Conservation (phyloP, 2,888 invertebrate species). For the Drosophila leonis region DNA sequence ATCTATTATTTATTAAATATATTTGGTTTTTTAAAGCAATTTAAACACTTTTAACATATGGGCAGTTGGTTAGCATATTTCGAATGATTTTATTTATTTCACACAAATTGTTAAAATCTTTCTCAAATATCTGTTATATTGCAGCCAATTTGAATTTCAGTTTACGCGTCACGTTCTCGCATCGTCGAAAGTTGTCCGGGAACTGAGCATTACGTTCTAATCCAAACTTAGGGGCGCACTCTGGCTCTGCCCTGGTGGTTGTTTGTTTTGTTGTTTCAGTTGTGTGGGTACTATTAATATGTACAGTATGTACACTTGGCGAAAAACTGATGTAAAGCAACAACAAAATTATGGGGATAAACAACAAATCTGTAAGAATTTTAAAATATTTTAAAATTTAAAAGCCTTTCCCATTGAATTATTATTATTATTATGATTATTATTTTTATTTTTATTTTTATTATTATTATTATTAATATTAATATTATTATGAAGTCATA, state of each 20-base stretch:
- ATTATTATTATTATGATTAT: too few species aligned
- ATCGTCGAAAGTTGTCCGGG: conserved; percentile 73
- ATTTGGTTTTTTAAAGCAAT: conserved; percentile 30
- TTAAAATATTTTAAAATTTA: too few species aligned
- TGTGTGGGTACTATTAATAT: conserved; percentile 13
- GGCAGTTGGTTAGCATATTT: conserved; percentile 3
- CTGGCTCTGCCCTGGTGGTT: conserved; percentile 48
- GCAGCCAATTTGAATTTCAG: background rate
- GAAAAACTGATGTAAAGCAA: background rate
- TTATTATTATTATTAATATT: too few species aligned
- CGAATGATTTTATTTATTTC: background rate
- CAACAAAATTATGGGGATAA: background rate
- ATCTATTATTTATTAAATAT: background rate
- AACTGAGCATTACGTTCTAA: conserved; percentile 76
- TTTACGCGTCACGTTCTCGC: conserved; percentile 53
- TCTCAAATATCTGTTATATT: background rate
- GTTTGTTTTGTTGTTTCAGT: conserved; percentile 44
- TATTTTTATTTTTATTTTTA: too few species aligned
- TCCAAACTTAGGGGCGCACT: conserved; percentile 63
- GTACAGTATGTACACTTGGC: conserved; percentile 10
- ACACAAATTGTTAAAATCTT: background rate
- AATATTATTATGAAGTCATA: too few species aligned
- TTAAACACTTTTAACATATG: background rate
- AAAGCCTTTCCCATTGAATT: too few species aligned
- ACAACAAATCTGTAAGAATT: too few species aligned